Conservation (phyloP, 92 coral and sea anemone genomes). For the Chrysogorgia sp. region DNA sequence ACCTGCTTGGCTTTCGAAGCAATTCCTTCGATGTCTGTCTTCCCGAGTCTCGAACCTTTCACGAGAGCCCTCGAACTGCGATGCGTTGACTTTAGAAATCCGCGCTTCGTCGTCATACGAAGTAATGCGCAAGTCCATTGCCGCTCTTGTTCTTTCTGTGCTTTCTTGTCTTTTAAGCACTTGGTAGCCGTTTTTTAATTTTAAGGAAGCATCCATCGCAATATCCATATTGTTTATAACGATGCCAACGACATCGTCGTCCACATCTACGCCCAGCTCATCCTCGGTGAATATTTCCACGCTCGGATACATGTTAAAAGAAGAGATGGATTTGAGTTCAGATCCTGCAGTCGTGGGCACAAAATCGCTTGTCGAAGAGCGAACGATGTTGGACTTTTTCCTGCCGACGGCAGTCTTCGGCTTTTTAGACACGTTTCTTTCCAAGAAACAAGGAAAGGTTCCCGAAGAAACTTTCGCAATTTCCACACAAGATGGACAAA, state of each 20-base stretch:
- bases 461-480: background rate
- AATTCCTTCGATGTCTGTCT: background rate
- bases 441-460: conserved; percentile 28
- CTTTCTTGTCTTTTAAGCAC: conserved; percentile 68
- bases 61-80: background rate
- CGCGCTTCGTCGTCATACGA: conserved; percentile 14
- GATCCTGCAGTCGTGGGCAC: background rate
- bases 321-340: background rate
- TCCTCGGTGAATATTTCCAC: conserved; percentile 38
- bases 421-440: background rate
- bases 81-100: background rate
- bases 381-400: background rate
- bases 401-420: background rate
- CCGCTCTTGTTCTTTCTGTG: conserved; percentile 28
- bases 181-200: conserved; percentile 2
- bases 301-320: background rate
- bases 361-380: background rate
- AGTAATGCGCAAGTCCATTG: conserved; percentile 31
- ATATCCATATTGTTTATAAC: conserved; percentile 21
- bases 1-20: background rate
- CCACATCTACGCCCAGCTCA: conserved; percentile 30
- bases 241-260: conserved; percentile 33
- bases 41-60: background rate
- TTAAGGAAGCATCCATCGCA: no score
- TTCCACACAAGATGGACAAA: conserved; percentile 18